A percentile compares a stretch with the other conserved stretches of the same genome.
phyloP scores from a whole-genome alignment of 2,888 invertebrate species.

The Adelognathus sp. region DNA sequence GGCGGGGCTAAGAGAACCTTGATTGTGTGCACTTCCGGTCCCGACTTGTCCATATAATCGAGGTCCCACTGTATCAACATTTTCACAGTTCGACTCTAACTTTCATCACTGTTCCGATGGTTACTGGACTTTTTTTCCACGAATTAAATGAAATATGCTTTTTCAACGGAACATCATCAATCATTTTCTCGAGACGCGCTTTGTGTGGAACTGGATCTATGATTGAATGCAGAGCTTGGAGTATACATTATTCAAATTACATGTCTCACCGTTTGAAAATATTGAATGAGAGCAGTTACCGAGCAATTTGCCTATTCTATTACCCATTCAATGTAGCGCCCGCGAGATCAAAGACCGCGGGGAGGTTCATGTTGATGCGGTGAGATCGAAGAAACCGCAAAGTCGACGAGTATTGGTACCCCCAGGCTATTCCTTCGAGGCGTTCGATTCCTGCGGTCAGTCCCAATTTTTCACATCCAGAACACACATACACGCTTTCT shows the following conservation, averaged over 20 bases:
- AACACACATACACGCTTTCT: constrained; percentile 6
- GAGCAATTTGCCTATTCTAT: constrained; percentile 56
- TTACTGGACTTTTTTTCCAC: too few species aligned
- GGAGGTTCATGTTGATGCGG: constrained; percentile 20
- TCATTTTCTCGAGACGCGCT: not conserved
- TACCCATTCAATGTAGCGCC: constrained; percentile 36
- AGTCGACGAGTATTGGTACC: constrained; percentile 41
- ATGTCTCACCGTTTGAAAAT: constrained; percentile 20
- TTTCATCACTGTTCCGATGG: too few species aligned
- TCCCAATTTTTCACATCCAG: constrained; percentile 15
- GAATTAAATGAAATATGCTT: too few species aligned
- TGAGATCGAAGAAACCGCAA: constrained; percentile 53
- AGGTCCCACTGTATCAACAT: too few species aligned
- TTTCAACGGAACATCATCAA: not conserved
- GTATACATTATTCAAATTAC: constrained; percentile 22
- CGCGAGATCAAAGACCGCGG: constrained; percentile 32
- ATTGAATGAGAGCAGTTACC: constrained; percentile 52
- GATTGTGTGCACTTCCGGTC: too few species aligned
- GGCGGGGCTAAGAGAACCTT: too few species aligned
- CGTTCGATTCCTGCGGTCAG: constrained; percentile 46
- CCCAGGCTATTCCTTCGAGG: constrained; percentile 22
- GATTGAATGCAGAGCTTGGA: not conserved
- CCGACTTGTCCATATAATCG: too few species aligned
- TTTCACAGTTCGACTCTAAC: too few species aligned
- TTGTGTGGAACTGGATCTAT: not conserved